Conservation (phyloP, 1,140 invertebrate species). For the Whitmania pigra region DNA sequence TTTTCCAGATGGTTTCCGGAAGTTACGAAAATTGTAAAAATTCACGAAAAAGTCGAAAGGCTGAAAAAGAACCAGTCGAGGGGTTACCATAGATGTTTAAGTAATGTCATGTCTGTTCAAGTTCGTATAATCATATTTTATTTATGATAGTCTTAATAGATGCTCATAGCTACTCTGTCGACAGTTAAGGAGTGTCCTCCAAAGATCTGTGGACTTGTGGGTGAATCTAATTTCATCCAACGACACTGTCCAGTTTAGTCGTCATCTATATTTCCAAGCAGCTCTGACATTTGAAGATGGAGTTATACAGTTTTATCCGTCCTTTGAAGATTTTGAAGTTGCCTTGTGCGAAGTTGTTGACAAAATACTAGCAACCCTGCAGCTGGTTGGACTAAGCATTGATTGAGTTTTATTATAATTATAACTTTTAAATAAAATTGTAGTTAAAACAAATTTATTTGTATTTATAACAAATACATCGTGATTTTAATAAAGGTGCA, state of each 20-base stretch:
- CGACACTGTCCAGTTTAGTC: slow-evolving; percentile 31
- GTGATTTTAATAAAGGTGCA: neutral
- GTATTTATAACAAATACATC: too few species aligned
- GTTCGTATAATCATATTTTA: slow-evolving; percentile 25
- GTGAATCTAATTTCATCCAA: slow-evolving; percentile 34
- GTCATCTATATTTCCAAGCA: slow-evolving; percentile 38
- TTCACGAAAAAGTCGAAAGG: slow-evolving; percentile 32
- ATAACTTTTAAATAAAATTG: too few species aligned
- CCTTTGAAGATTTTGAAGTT: slow-evolving; percentile 37
- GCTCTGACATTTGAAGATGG: slow-evolving; percentile 39
- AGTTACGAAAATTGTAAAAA: slow-evolving; percentile 38
- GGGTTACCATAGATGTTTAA: slow-evolving; percentile 39
- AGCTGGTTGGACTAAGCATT: slow-evolving; percentile 24
- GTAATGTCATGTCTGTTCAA: slow-evolving; percentile 41
- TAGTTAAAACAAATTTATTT: too few species aligned
- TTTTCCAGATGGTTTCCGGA: slow-evolving; percentile 38
- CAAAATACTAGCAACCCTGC: slow-evolving; percentile 37
- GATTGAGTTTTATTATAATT: too few species aligned
- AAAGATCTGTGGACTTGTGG: slow-evolving; percentile 37
- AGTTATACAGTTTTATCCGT: slow-evolving; percentile 41
- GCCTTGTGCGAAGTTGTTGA: slow-evolving; percentile 35
- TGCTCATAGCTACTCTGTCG: neutral
- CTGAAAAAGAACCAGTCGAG: slow-evolving; percentile 33
- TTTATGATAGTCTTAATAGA: too few species aligned
- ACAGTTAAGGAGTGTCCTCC: slow-evolving; percentile 32